phyloP scores from a whole-genome alignment of 2,797 vertebrate species.

The Anabacerthia variegaticeps region DNA sequence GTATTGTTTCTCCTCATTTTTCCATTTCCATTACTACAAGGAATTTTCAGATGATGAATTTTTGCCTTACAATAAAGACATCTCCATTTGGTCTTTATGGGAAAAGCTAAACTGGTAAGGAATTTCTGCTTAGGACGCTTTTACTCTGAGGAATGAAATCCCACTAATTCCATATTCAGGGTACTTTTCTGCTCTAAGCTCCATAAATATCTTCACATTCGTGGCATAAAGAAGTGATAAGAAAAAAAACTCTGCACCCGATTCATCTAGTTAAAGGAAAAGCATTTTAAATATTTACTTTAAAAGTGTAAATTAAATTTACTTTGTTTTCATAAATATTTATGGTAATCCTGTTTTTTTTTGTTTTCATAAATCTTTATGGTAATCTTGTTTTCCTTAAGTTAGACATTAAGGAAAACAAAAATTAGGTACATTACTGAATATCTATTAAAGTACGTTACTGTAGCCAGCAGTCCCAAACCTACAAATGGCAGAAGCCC shows the following conservation, averaged over 20 bases:
- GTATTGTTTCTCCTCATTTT: neutral
- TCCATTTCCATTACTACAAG: neutral
- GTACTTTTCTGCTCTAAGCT: neutral
- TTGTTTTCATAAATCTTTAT: neutral
- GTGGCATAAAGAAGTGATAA: neutral
- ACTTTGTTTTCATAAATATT: neutral
- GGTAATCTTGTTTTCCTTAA: neutral
- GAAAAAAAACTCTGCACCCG: neutral
- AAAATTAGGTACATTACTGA: neutral
- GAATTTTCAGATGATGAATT: neutral
- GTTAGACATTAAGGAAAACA: neutral
- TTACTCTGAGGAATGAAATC: neutral
- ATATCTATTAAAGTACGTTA: neutral
- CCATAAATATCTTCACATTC: neutral
- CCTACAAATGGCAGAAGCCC: neutral
- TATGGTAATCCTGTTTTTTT: neutral
- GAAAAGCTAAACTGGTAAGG: neutral
- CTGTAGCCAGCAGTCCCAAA: neutral
- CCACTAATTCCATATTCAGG: neutral
- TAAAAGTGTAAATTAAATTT: neutral
- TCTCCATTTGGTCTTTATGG: neutral
- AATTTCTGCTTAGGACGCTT: neutral
- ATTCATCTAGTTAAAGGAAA: neutral
- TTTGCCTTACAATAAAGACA: neutral
- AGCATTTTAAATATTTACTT: neutral